Conservation (phyloP, 2,797 vertebrate genomes). For the Glossophaga mutica region DNA sequence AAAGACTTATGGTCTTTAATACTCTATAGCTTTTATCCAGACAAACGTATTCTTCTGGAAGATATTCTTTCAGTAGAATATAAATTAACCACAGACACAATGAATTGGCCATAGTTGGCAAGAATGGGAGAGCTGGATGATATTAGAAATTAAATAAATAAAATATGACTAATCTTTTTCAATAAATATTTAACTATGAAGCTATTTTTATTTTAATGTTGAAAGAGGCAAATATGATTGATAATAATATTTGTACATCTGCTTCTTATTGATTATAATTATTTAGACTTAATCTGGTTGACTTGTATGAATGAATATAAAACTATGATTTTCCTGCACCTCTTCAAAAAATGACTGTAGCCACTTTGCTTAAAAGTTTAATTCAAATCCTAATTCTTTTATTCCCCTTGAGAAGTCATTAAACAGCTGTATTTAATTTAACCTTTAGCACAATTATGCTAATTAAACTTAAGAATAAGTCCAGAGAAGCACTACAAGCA, state of each 20-base stretch:
- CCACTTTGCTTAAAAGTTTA: constrained; percentile 49
- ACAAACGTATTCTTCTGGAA: constrained; percentile 43
- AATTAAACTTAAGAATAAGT: background rate
- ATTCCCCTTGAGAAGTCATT: constrained; percentile 10
- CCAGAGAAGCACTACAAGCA: background rate
- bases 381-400: constrained; percentile 43
- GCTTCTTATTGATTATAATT: background rate
- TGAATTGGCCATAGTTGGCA: constrained; percentile 51
- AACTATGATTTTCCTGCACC: background rate
- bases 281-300: constrained; percentile 2
- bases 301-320: background rate
- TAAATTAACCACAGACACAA: constrained; percentile 58
- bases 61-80: constrained; percentile 44
- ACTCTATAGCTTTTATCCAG: constrained; percentile 45
- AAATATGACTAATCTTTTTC: constrained; percentile 59
- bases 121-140: constrained; percentile 19
- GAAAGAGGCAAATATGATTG: background rate
- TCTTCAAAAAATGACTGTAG: constrained; percentile 42
- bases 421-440: constrained; percentile 46
- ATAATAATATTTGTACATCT: background rate
- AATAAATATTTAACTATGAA: constrained; percentile 53
- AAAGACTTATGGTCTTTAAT: constrained; percentile 57
- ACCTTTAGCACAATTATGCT: background rate
- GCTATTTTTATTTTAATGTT: constrained; percentile 47
- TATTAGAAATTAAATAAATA: constrained; percentile 67